Evolutionary conservation across 2,888 invertebrate genomes (phyloP).

Genomic region (Adineta ricciae): DNA sequence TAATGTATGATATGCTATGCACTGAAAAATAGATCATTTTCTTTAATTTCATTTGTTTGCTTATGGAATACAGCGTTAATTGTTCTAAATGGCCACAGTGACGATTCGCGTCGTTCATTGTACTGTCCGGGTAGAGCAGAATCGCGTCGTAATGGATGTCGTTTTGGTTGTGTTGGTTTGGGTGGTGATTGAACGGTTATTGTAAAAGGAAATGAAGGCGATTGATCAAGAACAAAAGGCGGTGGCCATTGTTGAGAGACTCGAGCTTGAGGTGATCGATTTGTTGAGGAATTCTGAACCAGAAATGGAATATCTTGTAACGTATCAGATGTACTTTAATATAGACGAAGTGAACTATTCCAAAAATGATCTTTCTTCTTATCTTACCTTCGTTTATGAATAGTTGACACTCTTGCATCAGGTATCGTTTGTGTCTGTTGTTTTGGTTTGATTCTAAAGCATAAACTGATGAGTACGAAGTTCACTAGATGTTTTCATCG

Average conservation of each 20-base stretch:
- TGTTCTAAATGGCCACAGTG: background rate
- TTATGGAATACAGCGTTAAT: background rate
- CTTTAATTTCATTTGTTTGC: constrained; percentile 2
- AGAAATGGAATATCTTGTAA: background rate
- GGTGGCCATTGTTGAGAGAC: background rate
- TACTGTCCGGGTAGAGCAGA: background rate
- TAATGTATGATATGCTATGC: background rate
- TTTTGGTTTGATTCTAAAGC: background rate
- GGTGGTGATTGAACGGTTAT: background rate
- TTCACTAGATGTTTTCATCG: background rate
- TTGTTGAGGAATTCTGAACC: background rate
- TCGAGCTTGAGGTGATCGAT: background rate
- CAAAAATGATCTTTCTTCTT: background rate
- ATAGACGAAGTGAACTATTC: background rate
- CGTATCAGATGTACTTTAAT: background rate
- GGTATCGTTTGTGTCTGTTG: background rate
- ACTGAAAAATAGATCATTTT: background rate
- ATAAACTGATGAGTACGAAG: too few species aligned
- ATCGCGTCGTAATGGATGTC: constrained; percentile 3
- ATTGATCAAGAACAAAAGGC: background rate
- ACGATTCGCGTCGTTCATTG: background rate
- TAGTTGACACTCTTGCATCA: background rate
- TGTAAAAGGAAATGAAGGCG: background rate
- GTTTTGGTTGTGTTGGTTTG: background rate
- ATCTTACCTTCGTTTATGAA: background rate